Evolutionary conservation across 1,140 invertebrate species (phyloP).

Genomic region (Panonychus citri): DNA sequence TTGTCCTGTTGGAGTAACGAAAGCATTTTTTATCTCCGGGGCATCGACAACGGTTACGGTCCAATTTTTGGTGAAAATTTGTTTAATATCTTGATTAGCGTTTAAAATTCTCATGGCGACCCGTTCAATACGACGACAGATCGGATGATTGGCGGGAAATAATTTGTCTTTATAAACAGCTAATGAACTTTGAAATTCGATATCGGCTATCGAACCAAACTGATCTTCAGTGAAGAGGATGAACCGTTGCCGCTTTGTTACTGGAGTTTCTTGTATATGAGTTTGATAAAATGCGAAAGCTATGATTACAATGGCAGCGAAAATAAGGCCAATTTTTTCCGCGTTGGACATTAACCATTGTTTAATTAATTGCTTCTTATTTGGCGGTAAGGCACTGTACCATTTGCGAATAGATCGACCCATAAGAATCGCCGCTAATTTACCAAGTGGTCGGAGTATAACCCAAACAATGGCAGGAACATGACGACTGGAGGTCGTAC

Average conservation of each 20-base stretch:
- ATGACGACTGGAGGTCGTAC: not conserved
- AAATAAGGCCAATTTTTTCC: not conserved
- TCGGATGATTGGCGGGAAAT: constrained; percentile 20
- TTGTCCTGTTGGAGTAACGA: constrained; percentile 21
- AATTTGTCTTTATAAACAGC: constrained; percentile 19
- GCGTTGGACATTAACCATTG: constrained; percentile 18
- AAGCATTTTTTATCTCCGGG: constrained; percentile 17
- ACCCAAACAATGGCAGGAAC: not conserved
- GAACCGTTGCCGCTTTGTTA: constrained; percentile 29
- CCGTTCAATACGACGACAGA: constrained; percentile 19
- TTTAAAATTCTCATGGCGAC: constrained; percentile 23
- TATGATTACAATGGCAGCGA: constrained; percentile 3
- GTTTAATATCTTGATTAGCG: constrained; percentile 26
- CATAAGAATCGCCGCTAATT: not conserved
- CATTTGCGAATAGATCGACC: constrained; percentile 24
- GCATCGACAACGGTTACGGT: constrained; percentile 26
- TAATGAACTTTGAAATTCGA: constrained; percentile 21
- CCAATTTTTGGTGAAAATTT: constrained; percentile 26
- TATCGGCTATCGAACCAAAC: constrained; percentile 22
- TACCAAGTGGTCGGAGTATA: not conserved
- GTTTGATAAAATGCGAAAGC: constrained; percentile 23
- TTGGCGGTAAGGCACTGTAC: constrained; percentile 24
- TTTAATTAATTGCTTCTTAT: constrained; percentile 18
- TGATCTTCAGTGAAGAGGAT: constrained; percentile 29
- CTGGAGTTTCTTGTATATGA: constrained; percentile 29